Conservation (phyloP, 2,888 invertebrate genomes). For the Lasioglossum oenotherae region DNA sequence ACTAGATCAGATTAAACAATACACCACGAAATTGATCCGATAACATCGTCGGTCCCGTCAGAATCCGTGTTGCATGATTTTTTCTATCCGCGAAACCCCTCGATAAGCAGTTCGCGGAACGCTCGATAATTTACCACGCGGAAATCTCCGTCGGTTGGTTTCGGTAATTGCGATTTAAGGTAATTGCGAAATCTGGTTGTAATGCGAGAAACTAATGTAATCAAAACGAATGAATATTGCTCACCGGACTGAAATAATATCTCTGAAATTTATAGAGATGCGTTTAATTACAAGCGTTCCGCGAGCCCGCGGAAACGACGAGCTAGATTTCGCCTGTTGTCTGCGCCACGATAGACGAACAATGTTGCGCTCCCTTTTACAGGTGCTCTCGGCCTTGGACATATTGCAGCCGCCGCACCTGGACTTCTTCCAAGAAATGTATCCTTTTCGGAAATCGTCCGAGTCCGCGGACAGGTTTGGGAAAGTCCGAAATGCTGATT, state of each 20-base stretch:
- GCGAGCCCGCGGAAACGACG: not conserved
- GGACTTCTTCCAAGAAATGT: slow-evolving; percentile 99
- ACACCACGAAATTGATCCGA: not conserved
- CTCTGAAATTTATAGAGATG: not conserved
- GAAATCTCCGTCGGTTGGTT: not conserved
- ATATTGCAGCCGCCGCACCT: slow-evolving; percentile 99
- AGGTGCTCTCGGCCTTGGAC: slow-evolving; percentile 99
- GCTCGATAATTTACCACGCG: not conserved
- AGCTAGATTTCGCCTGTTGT: not conserved
- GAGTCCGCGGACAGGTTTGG: slow-evolving; percentile 23
- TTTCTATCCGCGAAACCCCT: not conserved
- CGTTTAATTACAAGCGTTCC: slow-evolving; percentile 2
- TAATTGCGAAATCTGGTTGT: not conserved
- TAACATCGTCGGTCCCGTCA: not conserved
- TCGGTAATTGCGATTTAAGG: not conserved
- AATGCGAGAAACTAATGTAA: slow-evolving; percentile 13
- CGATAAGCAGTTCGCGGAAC: not conserved
- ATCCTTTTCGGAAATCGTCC: slow-evolving; percentile 88
- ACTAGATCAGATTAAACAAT: too few species aligned
- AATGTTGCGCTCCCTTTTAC: slow-evolving; percentile 81
- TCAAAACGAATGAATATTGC: slow-evolving; percentile 10
- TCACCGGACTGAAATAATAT: slow-evolving; percentile 1
- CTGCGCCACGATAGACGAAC: not conserved
- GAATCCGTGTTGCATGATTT: not conserved
- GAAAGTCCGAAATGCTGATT: slow-evolving; percentile 35